phyloP scores from a whole-genome alignment of 2,888 invertebrate genomes.

The Chironomus riparius region DNA sequence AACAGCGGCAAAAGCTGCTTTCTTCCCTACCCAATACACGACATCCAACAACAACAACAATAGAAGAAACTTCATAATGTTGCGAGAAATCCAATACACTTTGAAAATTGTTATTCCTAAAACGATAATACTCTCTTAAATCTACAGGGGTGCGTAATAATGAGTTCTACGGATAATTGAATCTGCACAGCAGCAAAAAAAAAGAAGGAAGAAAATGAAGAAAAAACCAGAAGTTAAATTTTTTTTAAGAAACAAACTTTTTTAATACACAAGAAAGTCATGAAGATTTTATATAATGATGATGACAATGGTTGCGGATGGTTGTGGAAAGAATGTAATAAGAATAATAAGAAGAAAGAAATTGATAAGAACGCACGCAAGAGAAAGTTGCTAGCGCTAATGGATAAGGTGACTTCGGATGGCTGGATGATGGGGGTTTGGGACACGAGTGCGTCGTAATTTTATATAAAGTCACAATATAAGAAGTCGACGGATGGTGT shows the following conservation, averaged over 20 bases:
- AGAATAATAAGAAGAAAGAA: not conserved
- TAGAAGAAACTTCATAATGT: no score
- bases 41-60: no score
- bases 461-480: not conserved
- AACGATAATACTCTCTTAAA: not conserved
- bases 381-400: not conserved
- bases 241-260: not conserved
- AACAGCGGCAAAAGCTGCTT: no score
- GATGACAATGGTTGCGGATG: not conserved
- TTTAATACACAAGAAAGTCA: not conserved
- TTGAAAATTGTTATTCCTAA: not conserved
- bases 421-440: not conserved
- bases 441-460: no score
- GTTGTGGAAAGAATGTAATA: not conserved
- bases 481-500: not conserved
- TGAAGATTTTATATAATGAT: not conserved
- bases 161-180: constrained; percentile 3
- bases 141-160: not conserved
- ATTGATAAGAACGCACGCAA: not conserved
- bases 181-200: not conserved
- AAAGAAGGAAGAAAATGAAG: not conserved
- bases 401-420: not conserved
- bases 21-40: no score
- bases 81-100: no score
- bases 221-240: not conserved